Conservation (phyloP, 2,113 vertebrate species). For the Cavia porcellus region DNA sequence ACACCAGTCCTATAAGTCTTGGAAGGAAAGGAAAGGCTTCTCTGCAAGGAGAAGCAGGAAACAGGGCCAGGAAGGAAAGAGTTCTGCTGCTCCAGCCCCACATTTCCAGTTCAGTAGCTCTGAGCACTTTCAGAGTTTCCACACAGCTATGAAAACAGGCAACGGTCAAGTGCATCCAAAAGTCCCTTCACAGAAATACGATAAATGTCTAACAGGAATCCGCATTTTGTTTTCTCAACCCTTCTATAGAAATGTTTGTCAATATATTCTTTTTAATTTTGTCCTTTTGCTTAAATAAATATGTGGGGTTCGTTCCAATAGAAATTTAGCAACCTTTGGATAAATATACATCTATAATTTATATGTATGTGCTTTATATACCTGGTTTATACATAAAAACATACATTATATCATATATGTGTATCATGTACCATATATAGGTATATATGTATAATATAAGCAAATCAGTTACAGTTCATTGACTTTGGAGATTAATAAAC, state of each 20-base stretch:
- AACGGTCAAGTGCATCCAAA: not conserved
- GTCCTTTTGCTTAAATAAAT: not conserved
- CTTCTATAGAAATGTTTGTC: conserved; percentile 44
- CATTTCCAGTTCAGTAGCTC: not conserved
- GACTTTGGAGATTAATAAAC: conserved; percentile 35
- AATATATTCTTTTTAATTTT: conserved; percentile 43
- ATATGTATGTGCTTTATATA: not conserved
- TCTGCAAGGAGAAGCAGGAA: not conserved
- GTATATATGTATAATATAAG: no score
- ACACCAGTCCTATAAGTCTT: no score
- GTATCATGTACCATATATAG: not conserved
- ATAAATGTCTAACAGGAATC: not conserved
- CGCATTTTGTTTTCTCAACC: not conserved
- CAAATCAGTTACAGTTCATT: not conserved
- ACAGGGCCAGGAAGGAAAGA: not conserved
- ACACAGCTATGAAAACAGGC: not conserved
- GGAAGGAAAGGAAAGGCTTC: not conserved
- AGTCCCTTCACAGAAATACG: not conserved
- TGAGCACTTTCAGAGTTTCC: not conserved
- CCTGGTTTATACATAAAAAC: not conserved
- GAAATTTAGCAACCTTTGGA: not conserved
- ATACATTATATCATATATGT: not conserved
- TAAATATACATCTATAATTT: not conserved
- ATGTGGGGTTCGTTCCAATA: not conserved
- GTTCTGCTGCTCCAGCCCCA: not conserved